phyloP scores from a whole-genome alignment of 2,888 invertebrate genomes.

The Idaea straminata region DNA sequence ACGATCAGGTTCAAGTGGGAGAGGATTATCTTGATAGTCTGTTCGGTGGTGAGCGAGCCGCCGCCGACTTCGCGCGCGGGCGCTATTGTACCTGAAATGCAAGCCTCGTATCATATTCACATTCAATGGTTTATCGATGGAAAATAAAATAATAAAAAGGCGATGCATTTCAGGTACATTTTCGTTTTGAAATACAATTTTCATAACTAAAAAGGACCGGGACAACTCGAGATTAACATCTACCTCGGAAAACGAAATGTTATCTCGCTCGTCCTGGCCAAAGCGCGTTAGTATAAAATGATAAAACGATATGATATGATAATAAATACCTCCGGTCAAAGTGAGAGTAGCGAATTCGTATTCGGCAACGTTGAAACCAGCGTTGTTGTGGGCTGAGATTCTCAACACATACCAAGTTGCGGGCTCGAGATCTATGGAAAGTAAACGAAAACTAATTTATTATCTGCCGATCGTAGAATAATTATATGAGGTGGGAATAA shows the following conservation, averaged over 20 bases:
- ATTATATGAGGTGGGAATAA: background rate
- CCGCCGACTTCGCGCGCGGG: conserved; percentile 87
- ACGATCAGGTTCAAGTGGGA: conserved; percentile 96
- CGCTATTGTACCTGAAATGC: conserved; percentile 96
- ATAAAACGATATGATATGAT: too few relatives aligned
- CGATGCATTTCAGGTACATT: conserved; percentile 77
- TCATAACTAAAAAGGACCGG: background rate
- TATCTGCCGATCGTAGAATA: background rate
- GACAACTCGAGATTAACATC: too few relatives aligned
- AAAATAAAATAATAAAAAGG: conserved; percentile 38
- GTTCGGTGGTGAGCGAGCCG: conserved; percentile 87
- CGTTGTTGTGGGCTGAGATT: conserved; percentile 96
- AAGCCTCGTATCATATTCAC: conserved; percentile 42
- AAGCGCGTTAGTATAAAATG: too few relatives aligned
- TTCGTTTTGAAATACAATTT: background rate
- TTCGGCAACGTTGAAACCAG: conserved; percentile 96
- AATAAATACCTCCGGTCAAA: conserved; percentile 90
- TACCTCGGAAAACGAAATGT: too few relatives aligned
- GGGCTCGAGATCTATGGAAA: conserved; percentile 87
- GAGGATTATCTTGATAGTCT: conserved; percentile 92
- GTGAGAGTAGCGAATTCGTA: conserved; percentile 97
- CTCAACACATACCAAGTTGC: conserved; percentile 96
- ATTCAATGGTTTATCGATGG: conserved; percentile 5
- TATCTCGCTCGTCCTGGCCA: too few relatives aligned
- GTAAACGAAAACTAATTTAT: conserved; percentile 1